Percentiles rank a stretch among this genome's conserved stretches.
Conservation (phyloP, 2,888 invertebrate genomes). For the Aleiodes alternator region DNA sequence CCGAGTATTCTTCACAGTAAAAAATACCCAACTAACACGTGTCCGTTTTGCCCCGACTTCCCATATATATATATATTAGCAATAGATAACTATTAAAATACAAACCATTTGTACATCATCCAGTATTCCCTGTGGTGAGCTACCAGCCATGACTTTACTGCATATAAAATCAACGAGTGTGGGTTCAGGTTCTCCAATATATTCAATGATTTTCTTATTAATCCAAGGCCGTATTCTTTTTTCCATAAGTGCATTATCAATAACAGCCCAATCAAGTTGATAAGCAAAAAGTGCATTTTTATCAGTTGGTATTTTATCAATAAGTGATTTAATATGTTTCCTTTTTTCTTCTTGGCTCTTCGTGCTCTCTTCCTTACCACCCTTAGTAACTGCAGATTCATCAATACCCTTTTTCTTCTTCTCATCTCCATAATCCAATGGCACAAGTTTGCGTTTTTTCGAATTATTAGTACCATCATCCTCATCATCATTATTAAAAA, state of each 20-base stretch:
- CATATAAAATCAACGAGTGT: conserved; percentile 99
- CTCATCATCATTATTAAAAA: conserved; percentile 91
- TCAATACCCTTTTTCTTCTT: conserved; percentile 76
- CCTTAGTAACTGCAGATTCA: conserved; percentile 70
- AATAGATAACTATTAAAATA: conserved; percentile 35
- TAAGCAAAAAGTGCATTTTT: conserved; percentile 97
- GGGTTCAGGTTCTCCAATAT: conserved; percentile 99
- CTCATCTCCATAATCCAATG: conserved; percentile 82
- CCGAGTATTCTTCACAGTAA: too few relatives aligned
- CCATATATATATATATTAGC: neutral
- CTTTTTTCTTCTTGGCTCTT: conserved; percentile 95
- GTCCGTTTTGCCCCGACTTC: too few relatives aligned
- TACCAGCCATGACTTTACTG: conserved; percentile 96
- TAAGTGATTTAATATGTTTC: conserved; percentile 96
- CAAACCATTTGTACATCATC: conserved; percentile 99
- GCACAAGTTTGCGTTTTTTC: conserved; percentile 88
- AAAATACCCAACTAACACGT: too few relatives aligned
- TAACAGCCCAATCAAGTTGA: conserved; percentile 92
- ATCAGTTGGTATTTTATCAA: conserved; percentile 98
- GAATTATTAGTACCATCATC: conserved; percentile 77
- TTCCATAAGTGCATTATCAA: conserved; percentile 91
- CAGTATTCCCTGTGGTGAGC: conserved; percentile 94
- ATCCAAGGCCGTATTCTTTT: conserved; percentile 99
- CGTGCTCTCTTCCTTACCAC: conserved; percentile 80
- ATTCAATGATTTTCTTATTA: conserved; percentile 99